Evolutionary conservation across 64 coral and sea anemone genomes (phyloP).

Genomic region (Exaiptasia diaphana): DNA sequence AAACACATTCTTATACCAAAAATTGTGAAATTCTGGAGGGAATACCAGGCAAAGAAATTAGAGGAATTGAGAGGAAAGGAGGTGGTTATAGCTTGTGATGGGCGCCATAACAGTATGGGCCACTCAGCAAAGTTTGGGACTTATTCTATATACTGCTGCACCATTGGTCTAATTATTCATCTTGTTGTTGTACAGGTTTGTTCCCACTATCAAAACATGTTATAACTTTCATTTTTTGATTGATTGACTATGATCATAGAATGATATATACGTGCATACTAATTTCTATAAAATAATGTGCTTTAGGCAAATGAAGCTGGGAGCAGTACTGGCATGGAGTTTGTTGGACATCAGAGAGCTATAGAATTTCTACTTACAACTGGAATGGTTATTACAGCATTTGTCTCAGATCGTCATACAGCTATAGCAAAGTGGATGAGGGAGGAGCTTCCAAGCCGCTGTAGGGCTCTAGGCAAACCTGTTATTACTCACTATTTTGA

Average conservation of each 20-base stretch:
- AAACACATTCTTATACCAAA: constrained; percentile 18
- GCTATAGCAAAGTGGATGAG: constrained; percentile 35
- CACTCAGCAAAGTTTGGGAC: constrained; percentile 64
- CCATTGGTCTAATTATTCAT: constrained; percentile 27
- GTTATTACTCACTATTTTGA: constrained; percentile 30
- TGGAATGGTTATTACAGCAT: constrained; percentile 23
- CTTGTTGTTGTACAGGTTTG: constrained; percentile 19
- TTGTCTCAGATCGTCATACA: constrained; percentile 24
- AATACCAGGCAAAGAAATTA: constrained; percentile 15
- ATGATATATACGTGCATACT: no score
- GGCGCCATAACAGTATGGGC: constrained; percentile 44
- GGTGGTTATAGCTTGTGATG: constrained; percentile 48
- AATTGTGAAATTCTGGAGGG: constrained; percentile 32
- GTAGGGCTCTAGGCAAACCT: constrained; percentile 31
- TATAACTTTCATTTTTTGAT: no score
- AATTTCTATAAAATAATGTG: not conserved
- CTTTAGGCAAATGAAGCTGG: constrained; percentile 31
- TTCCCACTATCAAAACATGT: no score
- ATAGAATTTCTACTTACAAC: constrained; percentile 19
- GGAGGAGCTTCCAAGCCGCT: not conserved
- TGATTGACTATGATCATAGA: no score
- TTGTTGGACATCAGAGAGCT: constrained; percentile 20
- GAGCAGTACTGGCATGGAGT: constrained; percentile 50
- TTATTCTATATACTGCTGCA: constrained; percentile 60
- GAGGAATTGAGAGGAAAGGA: not conserved